Base-by-base conservation (phyloP, 2,797 vertebrate species). In the Rhinella marina region DNA sequence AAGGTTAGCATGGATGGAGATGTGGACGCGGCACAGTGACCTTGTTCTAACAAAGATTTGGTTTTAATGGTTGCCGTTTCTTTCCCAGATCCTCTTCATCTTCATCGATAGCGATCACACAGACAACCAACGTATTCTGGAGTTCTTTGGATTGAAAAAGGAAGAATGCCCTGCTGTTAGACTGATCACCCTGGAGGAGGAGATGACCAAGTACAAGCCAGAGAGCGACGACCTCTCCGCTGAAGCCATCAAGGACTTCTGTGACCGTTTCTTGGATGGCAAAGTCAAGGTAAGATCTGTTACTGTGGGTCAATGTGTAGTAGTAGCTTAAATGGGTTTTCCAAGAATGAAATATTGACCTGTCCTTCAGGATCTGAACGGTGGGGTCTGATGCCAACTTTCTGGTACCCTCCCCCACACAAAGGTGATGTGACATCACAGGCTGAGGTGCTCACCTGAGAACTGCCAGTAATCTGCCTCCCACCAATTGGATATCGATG, bases 171-270 rank as follows among this genome's bases (percentile, higher is more conserved):
- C 98, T 0, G 97, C 98, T 8, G 95, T 99, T 75, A 96, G 98
- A 23, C 96, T 99, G 90, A 99, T 99, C 92, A 99, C 98, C 0
- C 93, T 99, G 87, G 98, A 99, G 91, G 98, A 99, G 57, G 98
- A 99, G 90, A 99, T 99, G 98, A 99, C 98, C 57, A 99, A 99
- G 91, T 99, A 98, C 94, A 98, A 96, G 89, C 98, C 98, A 0
- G 96, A 97, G 59, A 96, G 91, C 0, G 92, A 95, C 1, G 94
- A 94, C 79, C 96, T 99, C 90, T 97, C 96, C 0, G 94, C 98
- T 1, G 97, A 98, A 29, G 96, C 95, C 91, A 98, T 99, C 89
- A 92, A 92, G 0, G 90, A 92, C 0, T 99, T 99, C 94, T 99
- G 98, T 91, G 95, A 93, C 2, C 92, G 86, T 54, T 99, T 99